A percentile compares a stretch with the other conserved stretches of the same genome.
Conservation (phyloP, 1,140 invertebrate genomes). For the Procambarus clarkii region DNA sequence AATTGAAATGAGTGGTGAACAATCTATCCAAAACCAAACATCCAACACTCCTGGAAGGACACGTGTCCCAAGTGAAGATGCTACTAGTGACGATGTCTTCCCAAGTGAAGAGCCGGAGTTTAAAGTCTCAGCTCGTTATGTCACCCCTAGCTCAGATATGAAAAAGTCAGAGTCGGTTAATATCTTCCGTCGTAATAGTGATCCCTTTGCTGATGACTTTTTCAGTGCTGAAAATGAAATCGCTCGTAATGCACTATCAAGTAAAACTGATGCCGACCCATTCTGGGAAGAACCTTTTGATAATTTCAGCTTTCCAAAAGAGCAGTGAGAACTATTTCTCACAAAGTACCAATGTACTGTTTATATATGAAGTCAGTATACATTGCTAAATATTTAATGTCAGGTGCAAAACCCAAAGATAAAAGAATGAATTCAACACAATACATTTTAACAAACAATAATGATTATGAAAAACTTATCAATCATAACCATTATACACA, state of each 20-base stretch:
- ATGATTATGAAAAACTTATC: not conserved
- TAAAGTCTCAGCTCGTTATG: slow-evolving; percentile 64
- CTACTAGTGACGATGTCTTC: slow-evolving; percentile 62
- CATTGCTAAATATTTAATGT: not conserved
- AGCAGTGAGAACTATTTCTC: slow-evolving; percentile 22
- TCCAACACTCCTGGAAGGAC: slow-evolving; percentile 16
- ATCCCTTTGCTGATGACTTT: slow-evolving; percentile 91
- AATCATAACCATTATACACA: not conserved
- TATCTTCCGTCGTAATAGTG: slow-evolving; percentile 86
- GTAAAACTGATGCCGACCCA: slow-evolving; percentile 35
- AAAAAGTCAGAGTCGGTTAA: slow-evolving; percentile 92
- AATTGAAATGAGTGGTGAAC: slow-evolving; percentile 1
- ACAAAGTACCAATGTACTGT: not conserved
- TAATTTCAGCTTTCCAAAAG: slow-evolving; percentile 58
- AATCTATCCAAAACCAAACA: not conserved
- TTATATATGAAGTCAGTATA: not conserved
- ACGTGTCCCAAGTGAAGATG: slow-evolving; percentile 22
- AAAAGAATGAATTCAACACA: not conserved
- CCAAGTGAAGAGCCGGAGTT: slow-evolving; percentile 68
- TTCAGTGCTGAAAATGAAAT: slow-evolving; percentile 77
- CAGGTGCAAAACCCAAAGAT: not conserved
- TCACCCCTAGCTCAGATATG: slow-evolving; percentile 75
- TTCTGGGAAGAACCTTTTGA: slow-evolving; percentile 68
- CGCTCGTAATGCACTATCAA: not conserved
- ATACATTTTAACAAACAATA: not conserved